Percentiles rank a stretch among this genome's conserved stretches.
Conservation (phyloP, 1,140 invertebrate species). For the Microplitis mediator region DNA sequence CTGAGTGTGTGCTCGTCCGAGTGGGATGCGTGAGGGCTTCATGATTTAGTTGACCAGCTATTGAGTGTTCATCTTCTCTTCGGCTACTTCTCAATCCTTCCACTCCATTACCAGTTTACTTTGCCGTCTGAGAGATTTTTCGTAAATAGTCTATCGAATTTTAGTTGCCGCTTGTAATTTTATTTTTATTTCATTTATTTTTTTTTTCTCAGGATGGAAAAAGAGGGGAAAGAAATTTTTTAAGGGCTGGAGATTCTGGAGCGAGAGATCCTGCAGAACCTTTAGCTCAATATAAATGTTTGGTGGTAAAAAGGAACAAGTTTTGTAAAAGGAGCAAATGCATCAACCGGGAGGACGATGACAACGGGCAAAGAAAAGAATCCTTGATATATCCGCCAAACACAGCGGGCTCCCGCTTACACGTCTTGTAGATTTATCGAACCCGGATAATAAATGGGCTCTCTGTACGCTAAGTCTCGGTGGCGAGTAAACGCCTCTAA, state of each 20-base stretch:
- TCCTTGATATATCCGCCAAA: constrained; percentile 60
- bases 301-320: background rate
- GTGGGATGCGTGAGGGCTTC: background rate
- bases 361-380: constrained; percentile 40
- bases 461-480: constrained; percentile 22
- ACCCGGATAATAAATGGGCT: constrained; percentile 54
- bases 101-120: background rate
- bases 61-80: constrained; percentile 20
- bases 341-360: constrained; percentile 29
- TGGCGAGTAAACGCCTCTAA: constrained; percentile 45
- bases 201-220: too few species aligned
- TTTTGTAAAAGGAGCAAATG: constrained; percentile 1
- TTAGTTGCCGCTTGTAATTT: too few species aligned
- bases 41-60: constrained; percentile 27
- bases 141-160: too few species aligned
- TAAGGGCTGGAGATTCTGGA: too few species aligned
- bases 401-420: constrained; percentile 45
- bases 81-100: constrained; percentile 1
- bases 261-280: too few species aligned
- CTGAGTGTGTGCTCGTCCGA: background rate
- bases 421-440: constrained; percentile 54
- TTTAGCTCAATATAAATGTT: too few species aligned
- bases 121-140: background rate
- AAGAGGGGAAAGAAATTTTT: too few species aligned
- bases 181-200: too few species aligned